These are phyloP conservation scores for Periplaneta americana DNA, from an alignment of 1,140 invertebrate genomes.

Conservation along the genomic window DNA sequence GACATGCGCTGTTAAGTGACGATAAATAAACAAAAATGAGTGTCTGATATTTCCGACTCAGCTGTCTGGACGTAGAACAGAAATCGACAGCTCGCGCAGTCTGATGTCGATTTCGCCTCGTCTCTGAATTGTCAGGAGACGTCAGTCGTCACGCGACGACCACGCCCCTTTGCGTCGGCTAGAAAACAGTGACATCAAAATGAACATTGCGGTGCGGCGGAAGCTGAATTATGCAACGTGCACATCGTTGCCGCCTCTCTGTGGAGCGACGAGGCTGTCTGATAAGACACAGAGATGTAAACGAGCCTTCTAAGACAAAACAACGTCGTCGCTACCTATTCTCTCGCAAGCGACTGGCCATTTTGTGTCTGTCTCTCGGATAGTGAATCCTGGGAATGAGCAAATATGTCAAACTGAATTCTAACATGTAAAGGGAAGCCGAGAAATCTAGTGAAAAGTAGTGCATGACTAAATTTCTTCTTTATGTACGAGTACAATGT, in stretches of 20 bases:
- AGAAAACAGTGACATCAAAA: neutral
- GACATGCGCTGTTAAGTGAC: neutral
- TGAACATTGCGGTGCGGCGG: neutral
- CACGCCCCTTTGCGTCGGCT: neutral
- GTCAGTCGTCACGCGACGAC: neutral
- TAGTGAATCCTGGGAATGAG: too few species aligned
- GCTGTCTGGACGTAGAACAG: neutral
- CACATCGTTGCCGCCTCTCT: neutral
- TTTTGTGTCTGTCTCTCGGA: too few species aligned
- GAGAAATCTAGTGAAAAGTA: too few species aligned
- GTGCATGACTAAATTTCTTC: too few species aligned
- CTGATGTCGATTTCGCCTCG: neutral
- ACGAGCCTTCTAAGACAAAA: too few species aligned
- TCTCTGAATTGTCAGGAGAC: neutral
- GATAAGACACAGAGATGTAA: too few species aligned
- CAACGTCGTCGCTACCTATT: too few species aligned
- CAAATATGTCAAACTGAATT: too few species aligned
- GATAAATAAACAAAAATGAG: neutral
- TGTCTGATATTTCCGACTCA: neutral
- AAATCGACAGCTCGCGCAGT: neutral
- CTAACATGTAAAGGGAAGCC: too few species aligned
- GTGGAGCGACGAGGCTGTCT: too few species aligned
- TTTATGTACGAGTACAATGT: too few species aligned
- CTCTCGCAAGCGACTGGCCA: too few species aligned
- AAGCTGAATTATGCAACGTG: neutral